Evolutionary conservation across 2,113 vertebrate species (phyloP), one percentile per base, ranked within the genome.

Genomic region (Ancistrus triradiatus): DNA sequence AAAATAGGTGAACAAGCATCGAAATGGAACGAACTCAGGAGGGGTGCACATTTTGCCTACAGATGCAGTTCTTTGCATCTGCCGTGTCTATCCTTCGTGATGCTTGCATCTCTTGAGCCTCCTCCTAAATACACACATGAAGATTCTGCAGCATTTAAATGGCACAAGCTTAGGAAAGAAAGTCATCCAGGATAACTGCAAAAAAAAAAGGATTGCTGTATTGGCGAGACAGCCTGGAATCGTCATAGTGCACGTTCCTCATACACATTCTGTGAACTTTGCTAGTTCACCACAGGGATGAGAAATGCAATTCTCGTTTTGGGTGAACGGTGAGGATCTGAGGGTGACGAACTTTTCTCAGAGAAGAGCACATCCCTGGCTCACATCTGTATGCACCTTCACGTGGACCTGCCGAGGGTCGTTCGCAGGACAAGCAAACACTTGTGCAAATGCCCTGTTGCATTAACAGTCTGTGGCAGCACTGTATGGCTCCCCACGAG

Each of bases 301-400:
- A 19, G n/a, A 42, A 37, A 43, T 6, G 17, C 0, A 6, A n/a
- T 52, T 61, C 31, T 47, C 25, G 55, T 40, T 40, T 47, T 15
- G 47, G 6, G 5, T 40, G 27, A 37, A 37, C 4, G 22, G 2
- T 24, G 24, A 61, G 19, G 13, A 42, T 15, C 14, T 69, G n/a
- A 47, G 17, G 47, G 35, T 63, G 24, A 42, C 25, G 19, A 63
- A 47, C 56, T 52, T 21, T 10, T 51, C 25, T 28, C 18, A 35
- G 38, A 59, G 17, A 42, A 57, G 74, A 74, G 67, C 70, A 68
- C 55, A 55, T 14, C 73, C 65, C 47, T 71, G 77, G 75, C 38
- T 47, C 68, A 74, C 69, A 84, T 85, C 80, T 81, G 75, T 86
- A 86, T 88, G 87, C 84, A 78, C 57, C 52, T 84, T 83, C 86